Base-by-base conservation (phyloP, 2,797 vertebrate species). In the Urosaurus nigricauda region DNA sequence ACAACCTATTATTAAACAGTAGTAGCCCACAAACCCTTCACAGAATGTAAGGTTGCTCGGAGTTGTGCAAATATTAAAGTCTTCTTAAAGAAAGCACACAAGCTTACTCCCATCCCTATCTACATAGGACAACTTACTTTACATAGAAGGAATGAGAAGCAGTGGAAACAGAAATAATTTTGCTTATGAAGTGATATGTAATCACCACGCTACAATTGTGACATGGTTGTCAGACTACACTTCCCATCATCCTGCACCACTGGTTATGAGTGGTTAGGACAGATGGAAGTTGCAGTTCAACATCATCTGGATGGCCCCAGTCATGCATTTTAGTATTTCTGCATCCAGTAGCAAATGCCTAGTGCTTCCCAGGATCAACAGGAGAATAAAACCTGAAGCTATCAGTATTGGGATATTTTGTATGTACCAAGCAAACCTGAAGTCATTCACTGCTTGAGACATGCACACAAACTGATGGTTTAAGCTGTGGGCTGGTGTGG, bases 271-370 rank as follows among this genome's bases (percentile, higher is more conserved):
- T 0, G 0, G 47, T 8, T 12, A 60, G 16, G 77, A 7, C 12
- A 53, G 29, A 79, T n/a, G 13, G 75, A 47, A 32, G 29, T 5
- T 79, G 43, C 13, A 53, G 14, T 51, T 13, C 77, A 73, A 79
- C 47, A 51, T 2, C 5, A 79, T 53, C 6, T 32, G 78, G 29
- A 12, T 13, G 51, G 5, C 11, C 26, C 43, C 32, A 81, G 86
- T 0, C 87, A 88, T 65, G 79, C 90, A 93, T 95, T 93, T 89
- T 86, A 90, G 91, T 84, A 93, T 93, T 89, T 92, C 88, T 82
- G 89, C 77, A 80, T 0, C 0, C 0, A 85, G 88, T 35, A 8
- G 11, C 91, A 94, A 94, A 94, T 83, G 90, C 73, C 75, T 88
- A 84, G 78, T 13, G 24, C 85, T 91, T 94, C 92, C 83, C 88